Percentiles rank a stretch among this genome's conserved stretches.
These are phyloP conservation scores for Neocrepidodera transversa DNA, from an alignment of 2,888 invertebrate genomes.

Conservation along the genomic window DNA sequence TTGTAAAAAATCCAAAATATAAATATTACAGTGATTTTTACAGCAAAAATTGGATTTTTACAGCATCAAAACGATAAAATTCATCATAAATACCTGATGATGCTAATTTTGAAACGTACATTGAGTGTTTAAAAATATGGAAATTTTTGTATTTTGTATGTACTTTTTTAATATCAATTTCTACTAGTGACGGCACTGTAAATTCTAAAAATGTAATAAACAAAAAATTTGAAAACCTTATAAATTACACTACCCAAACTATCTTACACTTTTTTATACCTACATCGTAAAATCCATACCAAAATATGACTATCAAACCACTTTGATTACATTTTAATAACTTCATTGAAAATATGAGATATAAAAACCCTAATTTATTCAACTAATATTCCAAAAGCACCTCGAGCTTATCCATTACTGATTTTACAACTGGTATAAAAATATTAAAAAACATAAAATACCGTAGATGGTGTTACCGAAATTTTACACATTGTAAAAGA, in stretches of 20 bases:
- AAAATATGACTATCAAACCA: conserved; percentile 8
- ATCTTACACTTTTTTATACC: neutral
- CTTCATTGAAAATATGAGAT: conserved; percentile 20
- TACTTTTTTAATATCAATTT: too few relatives aligned
- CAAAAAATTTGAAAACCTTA: neutral
- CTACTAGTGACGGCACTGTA: too few relatives aligned
- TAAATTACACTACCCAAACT: neutral
- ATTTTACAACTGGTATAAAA: conserved; percentile 43
- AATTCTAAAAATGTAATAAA: neutral
- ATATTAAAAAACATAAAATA: conserved; percentile 37
- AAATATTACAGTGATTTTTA: too few relatives aligned
- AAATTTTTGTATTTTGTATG: too few relatives aligned
- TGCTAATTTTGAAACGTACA: too few relatives aligned
- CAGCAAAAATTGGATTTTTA: too few relatives aligned
- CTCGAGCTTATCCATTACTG: conserved; percentile 33
- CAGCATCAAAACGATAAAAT: too few relatives aligned
- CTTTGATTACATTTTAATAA: conserved; percentile 20
- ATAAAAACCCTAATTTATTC: conserved; percentile 16
- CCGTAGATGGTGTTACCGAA: conserved; percentile 33
- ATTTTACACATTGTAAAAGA: conserved; percentile 45
- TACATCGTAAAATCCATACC: conserved; percentile 2
- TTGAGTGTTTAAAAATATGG: too few relatives aligned
- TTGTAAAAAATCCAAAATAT: too few relatives aligned
- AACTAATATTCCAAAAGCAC: conserved; percentile 38
- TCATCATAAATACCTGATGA: too few relatives aligned